A percentile compares a stretch with the other conserved stretches of the same genome.
Evolutionary conservation across 2,888 invertebrate species (phyloP).

Genomic region (Macropis europaea): DNA sequence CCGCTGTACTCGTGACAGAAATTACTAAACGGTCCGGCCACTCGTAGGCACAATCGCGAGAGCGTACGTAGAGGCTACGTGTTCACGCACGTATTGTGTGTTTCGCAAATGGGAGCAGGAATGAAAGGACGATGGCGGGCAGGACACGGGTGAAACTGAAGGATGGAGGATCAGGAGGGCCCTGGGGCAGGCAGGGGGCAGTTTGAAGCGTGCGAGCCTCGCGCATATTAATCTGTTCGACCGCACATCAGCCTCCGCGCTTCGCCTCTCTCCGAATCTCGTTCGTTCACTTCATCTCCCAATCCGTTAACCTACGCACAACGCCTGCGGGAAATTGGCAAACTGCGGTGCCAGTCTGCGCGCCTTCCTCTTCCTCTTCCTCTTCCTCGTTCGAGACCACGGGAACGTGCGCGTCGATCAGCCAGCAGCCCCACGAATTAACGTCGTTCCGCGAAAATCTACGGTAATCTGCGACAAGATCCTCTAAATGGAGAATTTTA

Average conservation of each 20-base stretch:
- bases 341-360: conserved; percentile 61
- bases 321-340: conserved; percentile 76
- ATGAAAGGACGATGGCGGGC: conserved; percentile 47
- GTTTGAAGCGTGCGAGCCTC: conserved; percentile 67
- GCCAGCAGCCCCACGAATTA: conserved; percentile 21
- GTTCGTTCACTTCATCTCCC: conserved; percentile 62
- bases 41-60: conserved; percentile 55
- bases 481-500: no score
- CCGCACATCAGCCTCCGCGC: conserved; percentile 77
- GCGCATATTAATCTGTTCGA: conserved; percentile 79
- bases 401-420: conserved; percentile 53
- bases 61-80: conserved; percentile 52
- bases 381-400: conserved; percentile 33
- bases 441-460: conserved; percentile 10
- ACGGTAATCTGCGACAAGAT: not conserved
- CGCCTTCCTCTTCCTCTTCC: conserved; percentile 44
- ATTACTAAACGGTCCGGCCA: conserved; percentile 75
- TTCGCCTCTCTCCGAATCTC: conserved; percentile 69
- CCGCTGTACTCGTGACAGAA: conserved; percentile 79
- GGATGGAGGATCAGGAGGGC: conserved; percentile 55
- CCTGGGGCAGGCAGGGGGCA: conserved; percentile 50
- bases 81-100: conserved; percentile 53
- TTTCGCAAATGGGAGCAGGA: conserved; percentile 52
- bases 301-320: conserved; percentile 67
- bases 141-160: conserved; percentile 48